Base-by-base conservation (phyloP, 2,113 vertebrate genomes). In the Mesembrinibis cayennensis region DNA sequence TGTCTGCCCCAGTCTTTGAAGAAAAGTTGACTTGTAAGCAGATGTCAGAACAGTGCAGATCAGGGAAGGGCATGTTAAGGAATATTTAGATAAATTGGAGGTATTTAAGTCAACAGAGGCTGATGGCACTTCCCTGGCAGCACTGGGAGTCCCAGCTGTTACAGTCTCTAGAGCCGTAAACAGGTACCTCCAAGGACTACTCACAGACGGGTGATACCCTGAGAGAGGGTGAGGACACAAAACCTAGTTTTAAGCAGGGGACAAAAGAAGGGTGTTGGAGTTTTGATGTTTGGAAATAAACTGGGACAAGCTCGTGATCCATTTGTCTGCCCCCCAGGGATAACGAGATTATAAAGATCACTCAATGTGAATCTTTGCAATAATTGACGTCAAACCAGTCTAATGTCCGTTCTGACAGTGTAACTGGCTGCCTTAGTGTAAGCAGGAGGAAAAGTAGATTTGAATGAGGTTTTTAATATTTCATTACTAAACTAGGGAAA, bases 261-360 rank as follows among this genome's bases (percentile, higher is more conserved):
- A 34, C 32, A 40, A 56, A 90, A 67, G 25, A 79, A 77, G 20
- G 30, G 49, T 58, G 45, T 3, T 32, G 49, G 45, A 53, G 25
- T 61, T 93, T 45, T 89, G 62, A 90, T 6, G 6, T 80, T 49
- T 29, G 16, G 36, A 86, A 90, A 61, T 45, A 80, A 93, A 92
- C 42, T 58, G 36, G 71, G 49, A 61, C 58, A 80, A 77, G 53
- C 17, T 72, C 12, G 1, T 55, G 61, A 79, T 69, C 73, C 2
- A 1, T 14, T 82, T 76, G 27, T 71, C 69, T 93, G 27, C 36
- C 9, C 14, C 19, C 7, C 32, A 12, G 34, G n/a, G 30, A 36
- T 77, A 86, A 92, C 6, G 11, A 89, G 82, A 93, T 93, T 92
- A 62, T 71, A 55, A 89, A 84, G 76, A 89, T 81, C 91, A 83